Base-by-base conservation (phyloP, 2,797 vertebrate genomes). In the Micropoecilia bifurca region DNA sequence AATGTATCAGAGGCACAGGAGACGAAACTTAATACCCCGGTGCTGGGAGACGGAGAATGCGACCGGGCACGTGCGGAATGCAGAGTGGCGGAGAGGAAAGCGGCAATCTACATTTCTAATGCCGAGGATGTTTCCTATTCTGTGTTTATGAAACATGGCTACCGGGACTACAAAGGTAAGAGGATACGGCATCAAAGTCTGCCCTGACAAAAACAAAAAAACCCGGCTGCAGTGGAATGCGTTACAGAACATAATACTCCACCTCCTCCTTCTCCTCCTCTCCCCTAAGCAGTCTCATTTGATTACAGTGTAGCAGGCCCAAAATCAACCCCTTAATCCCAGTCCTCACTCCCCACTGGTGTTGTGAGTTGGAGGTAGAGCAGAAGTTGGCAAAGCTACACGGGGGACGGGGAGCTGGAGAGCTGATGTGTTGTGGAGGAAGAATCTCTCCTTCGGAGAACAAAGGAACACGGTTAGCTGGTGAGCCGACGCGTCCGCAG, bases 61-160 rank as follows among this genome's bases (percentile, higher is more conserved):
- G 90, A 93, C 83, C 78, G 92, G 93, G 92, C 93, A 94, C 77
- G 93, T 87, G 89, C 46, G 87, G 94, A 94, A 95, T 95, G 94
- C 85, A 85, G 92, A 91, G 90, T 88, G 92, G 91, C 88, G 6
- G 83, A 83, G 88, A 90, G 88, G 81, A 88, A 88, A 91, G 85
- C 85, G 69, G 86, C 86, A 81, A 95, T 95, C 93, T 95, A 93
- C 90, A 95, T 96, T 95, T 96, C 95, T 95, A 96, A 96, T 94
- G 93, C 93, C 88, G 90, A 93, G 93, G 95, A 95, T 95, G 94
- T 95, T 96, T 95, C 94, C 93, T 81, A 88, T 94, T 94, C 90
- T 85, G 90, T 95, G 95, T 95, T 96, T 96, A 95, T 95, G 93
- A 96, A 96, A 96, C 94, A 96, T 92, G 93, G 93, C 95, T 96